A percentile compares a stretch with the other conserved stretches of the same genome.
Evolutionary conservation across 2,888 invertebrate species (phyloP).

Genomic region (Oxytorus armatus): DNA sequence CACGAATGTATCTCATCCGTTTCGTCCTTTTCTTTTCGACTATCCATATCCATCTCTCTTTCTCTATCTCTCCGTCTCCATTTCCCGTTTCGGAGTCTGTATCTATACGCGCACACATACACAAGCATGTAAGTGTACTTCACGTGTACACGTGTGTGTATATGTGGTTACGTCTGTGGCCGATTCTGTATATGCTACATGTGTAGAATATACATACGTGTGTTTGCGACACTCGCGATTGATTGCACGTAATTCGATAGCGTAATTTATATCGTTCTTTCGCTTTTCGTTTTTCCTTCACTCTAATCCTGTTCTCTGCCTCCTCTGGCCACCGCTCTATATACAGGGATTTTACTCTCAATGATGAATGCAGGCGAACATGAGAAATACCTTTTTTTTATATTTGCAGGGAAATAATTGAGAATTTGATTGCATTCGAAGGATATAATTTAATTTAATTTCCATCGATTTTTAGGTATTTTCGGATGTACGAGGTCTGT

Average conservation of each 20-base stretch:
- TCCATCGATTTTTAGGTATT: no score
- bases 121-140: slow-evolving; percentile 44
- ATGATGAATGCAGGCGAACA: slow-evolving; percentile 30
- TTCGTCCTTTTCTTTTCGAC: slow-evolving; percentile 58
- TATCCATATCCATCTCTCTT: slow-evolving; percentile 50
- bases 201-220: slow-evolving; percentile 30
- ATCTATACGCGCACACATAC: slow-evolving; percentile 22
- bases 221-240: slow-evolving; percentile 59
- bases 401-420: slow-evolving; percentile 9
- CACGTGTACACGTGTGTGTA: slow-evolving; percentile 36
- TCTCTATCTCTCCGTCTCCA: slow-evolving; percentile 47
- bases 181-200: slow-evolving; percentile 30
- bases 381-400: neutral
- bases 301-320: slow-evolving; percentile 38
- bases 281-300: slow-evolving; percentile 14
- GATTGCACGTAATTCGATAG: slow-evolving; percentile 67
- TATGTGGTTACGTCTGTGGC: slow-evolving; percentile 54
- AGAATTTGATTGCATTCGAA: slow-evolving; percentile 29
- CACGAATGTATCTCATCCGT: slow-evolving; percentile 36
- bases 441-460: no score
- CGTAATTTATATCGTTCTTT: slow-evolving; percentile 62
- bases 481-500: no score
- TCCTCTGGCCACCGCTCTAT: slow-evolving; percentile 15
- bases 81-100: slow-evolving; percentile 27
- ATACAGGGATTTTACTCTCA: slow-evolving; percentile 44